These are phyloP conservation scores for Aphelinus atriplicis DNA, from an alignment of 1,140 invertebrate genomes.

Conservation along the genomic window DNA sequence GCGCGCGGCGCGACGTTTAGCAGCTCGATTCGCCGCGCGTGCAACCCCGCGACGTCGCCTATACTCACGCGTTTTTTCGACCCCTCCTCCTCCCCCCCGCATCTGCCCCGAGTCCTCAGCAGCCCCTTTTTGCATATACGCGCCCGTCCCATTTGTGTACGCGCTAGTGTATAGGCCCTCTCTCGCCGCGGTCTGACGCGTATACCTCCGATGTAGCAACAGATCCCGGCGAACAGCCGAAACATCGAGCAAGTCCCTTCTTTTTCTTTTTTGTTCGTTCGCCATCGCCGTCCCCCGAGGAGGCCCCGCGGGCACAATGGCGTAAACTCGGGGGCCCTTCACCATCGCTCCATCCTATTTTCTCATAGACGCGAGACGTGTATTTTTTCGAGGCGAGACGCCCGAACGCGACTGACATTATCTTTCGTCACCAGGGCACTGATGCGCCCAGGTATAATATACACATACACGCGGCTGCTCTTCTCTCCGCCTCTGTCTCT, in stretches of 20 bases:
- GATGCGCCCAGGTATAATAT: not conserved
- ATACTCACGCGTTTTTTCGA: not conserved
- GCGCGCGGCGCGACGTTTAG: conserved; percentile 15
- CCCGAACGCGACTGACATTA: conserved; percentile 24
- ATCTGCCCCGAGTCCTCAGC: not conserved
- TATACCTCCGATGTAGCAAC: not conserved
- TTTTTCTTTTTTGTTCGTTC: conserved; percentile 13
- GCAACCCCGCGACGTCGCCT: not conserved
- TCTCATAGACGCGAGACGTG: conserved; percentile 9
- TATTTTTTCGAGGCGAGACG: conserved; percentile 30
- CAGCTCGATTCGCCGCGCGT: conserved; percentile 13
- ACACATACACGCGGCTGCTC: not conserved
- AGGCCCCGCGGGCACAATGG: too few relatives aligned
- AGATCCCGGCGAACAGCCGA: not conserved
- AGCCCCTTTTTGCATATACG: conserved; percentile 14
- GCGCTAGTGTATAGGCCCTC: too few relatives aligned
- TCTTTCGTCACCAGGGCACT: conserved; percentile 33
- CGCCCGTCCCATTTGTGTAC: too few relatives aligned
- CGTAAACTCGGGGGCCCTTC: not conserved
- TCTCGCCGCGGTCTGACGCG: not conserved
- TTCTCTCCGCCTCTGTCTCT: conserved; percentile 12
- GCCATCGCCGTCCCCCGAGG: too few relatives aligned
- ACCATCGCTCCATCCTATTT: conserved; percentile 1
- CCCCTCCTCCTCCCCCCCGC: not conserved
- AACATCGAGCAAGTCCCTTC: conserved; percentile 22